A percentile compares a stretch with the other conserved stretches of the same genome.
Evolutionary conservation across 2,113 vertebrate species (phyloP).

Genomic region (Ceuthmochares aereus): DNA sequence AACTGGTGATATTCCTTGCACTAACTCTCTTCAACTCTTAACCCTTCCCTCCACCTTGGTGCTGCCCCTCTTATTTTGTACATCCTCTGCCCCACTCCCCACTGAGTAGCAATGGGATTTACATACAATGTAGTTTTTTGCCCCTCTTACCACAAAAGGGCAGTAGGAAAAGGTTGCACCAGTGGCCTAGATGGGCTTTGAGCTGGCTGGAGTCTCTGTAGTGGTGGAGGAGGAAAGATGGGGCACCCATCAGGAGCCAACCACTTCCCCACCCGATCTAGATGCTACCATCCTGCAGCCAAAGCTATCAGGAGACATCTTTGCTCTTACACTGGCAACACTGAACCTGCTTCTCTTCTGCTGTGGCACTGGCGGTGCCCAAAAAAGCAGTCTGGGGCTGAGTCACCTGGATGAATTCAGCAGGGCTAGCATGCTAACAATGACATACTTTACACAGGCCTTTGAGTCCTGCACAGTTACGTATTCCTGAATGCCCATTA

Average conservation of each 20-base stretch:
- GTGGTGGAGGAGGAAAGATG: neutral
- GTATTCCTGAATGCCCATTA: neutral
- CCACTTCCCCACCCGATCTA: neutral
- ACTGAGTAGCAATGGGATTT: neutral
- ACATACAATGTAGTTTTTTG: neutral
- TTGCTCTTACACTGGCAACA: neutral
- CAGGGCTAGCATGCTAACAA: neutral
- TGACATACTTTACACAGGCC: neutral
- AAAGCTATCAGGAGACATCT: neutral
- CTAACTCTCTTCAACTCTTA: neutral
- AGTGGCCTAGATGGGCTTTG: neutral
- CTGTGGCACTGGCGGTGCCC: neutral
- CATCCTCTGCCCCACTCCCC: no score
- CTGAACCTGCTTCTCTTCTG: neutral
- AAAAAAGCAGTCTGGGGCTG: neutral
- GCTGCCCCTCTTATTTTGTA: neutral
- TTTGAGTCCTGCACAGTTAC: neutral
- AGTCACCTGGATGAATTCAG: neutral
- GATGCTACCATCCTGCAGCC: neutral
- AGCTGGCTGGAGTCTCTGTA: neutral
- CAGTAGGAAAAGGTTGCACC: neutral
- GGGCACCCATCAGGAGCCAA: neutral
- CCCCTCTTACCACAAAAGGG: neutral
- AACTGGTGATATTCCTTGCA: neutral
- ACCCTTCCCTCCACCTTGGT: rapidly evolving